A percentile compares a stretch with the other conserved stretches of the same genome.
These are phyloP conservation scores for Alosa sapidissima DNA, from an alignment of 2,797 vertebrate genomes.

Conservation along the genomic window DNA sequence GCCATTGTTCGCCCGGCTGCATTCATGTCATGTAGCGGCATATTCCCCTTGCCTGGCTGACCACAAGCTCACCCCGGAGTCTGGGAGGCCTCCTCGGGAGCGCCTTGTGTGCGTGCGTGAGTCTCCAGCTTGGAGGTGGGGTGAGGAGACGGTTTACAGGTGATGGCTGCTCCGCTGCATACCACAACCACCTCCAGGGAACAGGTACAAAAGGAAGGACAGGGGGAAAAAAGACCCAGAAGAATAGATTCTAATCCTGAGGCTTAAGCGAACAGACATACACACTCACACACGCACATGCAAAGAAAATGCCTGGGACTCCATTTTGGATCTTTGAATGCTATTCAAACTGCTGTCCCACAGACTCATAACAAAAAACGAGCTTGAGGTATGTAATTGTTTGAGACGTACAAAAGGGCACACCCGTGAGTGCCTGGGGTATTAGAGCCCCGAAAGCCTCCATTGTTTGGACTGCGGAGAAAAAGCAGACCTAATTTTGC, in stretches of 20 bases:
- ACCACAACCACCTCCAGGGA: slow-evolving; percentile 42
- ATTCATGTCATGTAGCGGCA: slow-evolving; percentile 64
- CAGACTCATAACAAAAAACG: neutral
- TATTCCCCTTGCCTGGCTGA: slow-evolving; percentile 61
- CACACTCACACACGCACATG: slow-evolving; percentile 1
- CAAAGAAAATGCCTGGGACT: neutral
- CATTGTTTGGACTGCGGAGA: neutral
- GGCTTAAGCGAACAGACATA: slow-evolving; percentile 42
- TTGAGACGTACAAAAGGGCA: slow-evolving; percentile 4
- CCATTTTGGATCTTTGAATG: neutral
- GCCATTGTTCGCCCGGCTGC: slow-evolving; percentile 60
- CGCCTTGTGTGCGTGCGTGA: neutral
- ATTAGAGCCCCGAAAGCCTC: slow-evolving; percentile 10
- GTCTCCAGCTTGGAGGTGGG: slow-evolving; percentile 25
- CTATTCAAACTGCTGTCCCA: neutral
- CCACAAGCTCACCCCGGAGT: slow-evolving; percentile 60
- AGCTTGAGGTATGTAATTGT: neutral
- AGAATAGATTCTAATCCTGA: slow-evolving; percentile 42
- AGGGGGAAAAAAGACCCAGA: slow-evolving; percentile 33
- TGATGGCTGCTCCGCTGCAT: slow-evolving; percentile 44
- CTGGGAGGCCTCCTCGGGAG: slow-evolving; percentile 39
- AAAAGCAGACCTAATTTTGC: slow-evolving; percentile 2
- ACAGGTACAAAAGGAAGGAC: slow-evolving; percentile 40
- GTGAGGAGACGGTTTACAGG: slow-evolving; percentile 32
- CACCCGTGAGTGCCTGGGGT: neutral